Conservation (phyloP, 1,140 invertebrate species). For the Trinorchestia longiramus region DNA sequence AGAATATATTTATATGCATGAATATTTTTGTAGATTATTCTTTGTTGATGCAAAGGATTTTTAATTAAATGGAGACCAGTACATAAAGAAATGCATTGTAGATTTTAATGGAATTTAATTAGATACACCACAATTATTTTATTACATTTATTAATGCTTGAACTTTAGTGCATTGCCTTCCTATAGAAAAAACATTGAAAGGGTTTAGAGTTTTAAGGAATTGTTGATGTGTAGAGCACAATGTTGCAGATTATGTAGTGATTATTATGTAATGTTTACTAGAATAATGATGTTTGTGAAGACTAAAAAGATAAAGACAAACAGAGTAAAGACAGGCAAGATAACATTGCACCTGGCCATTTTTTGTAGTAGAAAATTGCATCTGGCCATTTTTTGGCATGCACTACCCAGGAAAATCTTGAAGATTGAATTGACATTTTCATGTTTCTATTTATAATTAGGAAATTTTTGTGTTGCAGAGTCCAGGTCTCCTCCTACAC, state of each 20-base stretch:
- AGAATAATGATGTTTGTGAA: neutral
- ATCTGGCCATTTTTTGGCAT: neutral
- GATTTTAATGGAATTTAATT: neutral
- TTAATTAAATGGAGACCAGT: neutral
- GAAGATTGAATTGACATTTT: neutral
- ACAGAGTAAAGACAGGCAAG: neutral
- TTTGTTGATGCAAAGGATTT: neutral
- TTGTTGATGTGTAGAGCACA: neutral
- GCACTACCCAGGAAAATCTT: neutral
- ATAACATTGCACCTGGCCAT: too few species aligned
- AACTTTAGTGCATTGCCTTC: neutral
- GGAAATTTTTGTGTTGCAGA: neutral
- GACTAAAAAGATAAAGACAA: neutral
- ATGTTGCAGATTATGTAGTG: neutral
- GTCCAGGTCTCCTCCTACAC: neutral
- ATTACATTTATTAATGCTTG: neutral
- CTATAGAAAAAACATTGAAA: too few species aligned
- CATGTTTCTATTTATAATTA: neutral
- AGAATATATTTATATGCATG: neutral
- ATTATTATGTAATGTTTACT: neutral
- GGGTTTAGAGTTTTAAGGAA: too few species aligned
- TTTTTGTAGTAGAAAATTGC: too few species aligned
- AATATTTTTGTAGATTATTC: too few species aligned
- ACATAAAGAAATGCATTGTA: neutral
- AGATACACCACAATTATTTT: neutral